These are phyloP conservation scores for Geopemphigus sp. DNA, from an alignment of 1,140 invertebrate genomes.

Conservation along the genomic window DNA sequence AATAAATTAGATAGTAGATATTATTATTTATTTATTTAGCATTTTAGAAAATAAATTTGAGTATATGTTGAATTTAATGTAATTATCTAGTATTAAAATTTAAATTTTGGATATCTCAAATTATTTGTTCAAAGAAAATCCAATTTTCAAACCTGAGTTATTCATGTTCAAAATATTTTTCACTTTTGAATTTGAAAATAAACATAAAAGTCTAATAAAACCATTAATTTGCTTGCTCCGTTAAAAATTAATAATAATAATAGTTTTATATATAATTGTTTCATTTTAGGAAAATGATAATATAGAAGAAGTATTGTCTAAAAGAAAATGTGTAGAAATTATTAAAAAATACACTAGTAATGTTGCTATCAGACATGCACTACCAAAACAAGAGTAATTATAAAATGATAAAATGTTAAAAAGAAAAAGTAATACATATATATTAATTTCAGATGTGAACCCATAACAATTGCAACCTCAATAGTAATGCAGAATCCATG, in stretches of 20 bases:
- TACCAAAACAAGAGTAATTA: neutral
- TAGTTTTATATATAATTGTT: neutral
- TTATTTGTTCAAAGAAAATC: too few species aligned
- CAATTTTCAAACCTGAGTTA: too few species aligned
- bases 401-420: neutral
- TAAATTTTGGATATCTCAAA: too few species aligned
- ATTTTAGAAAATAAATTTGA: too few species aligned
- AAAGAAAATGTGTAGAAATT: slow-evolving; percentile 25
- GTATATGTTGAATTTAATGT: too few species aligned
- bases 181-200: too few species aligned
- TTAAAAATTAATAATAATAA: neutral
- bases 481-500: slow-evolving; percentile 53
- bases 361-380: neutral
- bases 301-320: neutral
- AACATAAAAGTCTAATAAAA: too few species aligned
- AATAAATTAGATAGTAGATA: too few species aligned
- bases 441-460: neutral
- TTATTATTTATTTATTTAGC: too few species aligned
- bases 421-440: too few species aligned
- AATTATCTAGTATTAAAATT: too few species aligned
- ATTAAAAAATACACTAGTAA: slow-evolving; percentile 24
- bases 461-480: slow-evolving; percentile 51
- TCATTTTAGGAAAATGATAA: neutral
- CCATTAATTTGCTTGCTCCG: neutral
- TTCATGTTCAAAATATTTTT: too few species aligned